phyloP scores from a whole-genome alignment of 2,797 vertebrate species.

The Erethizon dorsatum region DNA sequence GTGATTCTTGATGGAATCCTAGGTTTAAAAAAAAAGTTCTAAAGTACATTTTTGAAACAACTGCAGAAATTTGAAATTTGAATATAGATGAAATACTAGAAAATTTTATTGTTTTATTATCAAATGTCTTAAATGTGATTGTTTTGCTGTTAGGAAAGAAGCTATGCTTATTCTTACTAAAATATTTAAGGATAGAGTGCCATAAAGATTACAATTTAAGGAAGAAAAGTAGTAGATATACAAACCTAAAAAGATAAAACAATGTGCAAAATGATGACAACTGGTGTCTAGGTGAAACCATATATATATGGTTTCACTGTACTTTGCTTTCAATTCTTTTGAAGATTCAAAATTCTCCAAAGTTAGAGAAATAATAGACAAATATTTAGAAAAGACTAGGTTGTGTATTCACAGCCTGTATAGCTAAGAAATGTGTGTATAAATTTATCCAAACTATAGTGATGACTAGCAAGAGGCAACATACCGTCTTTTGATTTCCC shows the following conservation, averaged over 20 bases:
- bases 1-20: background rate
- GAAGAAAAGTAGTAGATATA: background rate
- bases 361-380: background rate
- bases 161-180: background rate
- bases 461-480: background rate
- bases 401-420: background rate
- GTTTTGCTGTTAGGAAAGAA: background rate
- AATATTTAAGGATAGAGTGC: background rate
- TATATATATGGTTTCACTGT: background rate
- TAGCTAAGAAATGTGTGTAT: background rate
- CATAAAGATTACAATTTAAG: background rate
- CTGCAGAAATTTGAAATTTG: background rate
- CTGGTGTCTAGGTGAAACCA: background rate
- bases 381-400: background rate
- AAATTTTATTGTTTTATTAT: background rate
- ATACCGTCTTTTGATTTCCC: background rate
- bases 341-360: conserved; percentile 14
- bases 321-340: background rate
- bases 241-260: background rate
- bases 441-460: background rate
- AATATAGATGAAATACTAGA: background rate
- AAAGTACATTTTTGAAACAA: background rate
- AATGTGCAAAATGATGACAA: background rate
- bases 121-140: background rate
- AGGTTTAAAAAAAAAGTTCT: background rate